These are phyloP conservation scores for Chunga burmeisteri DNA, from an alignment of 2,113 vertebrate species.

Conservation along the genomic window DNA sequence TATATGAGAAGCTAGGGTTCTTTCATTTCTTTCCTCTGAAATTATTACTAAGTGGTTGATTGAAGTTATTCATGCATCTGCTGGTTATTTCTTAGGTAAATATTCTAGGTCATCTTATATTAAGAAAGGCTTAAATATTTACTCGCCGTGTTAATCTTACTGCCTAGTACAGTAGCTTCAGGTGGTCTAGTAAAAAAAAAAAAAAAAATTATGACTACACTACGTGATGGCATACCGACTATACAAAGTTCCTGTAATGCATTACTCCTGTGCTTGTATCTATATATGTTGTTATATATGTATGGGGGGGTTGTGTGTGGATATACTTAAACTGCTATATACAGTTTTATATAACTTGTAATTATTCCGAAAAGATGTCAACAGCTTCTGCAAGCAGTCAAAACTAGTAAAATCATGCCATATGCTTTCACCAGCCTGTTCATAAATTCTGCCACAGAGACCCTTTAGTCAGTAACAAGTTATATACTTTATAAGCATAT, in stretches of 20 bases:
- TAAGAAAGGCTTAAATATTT: neutral
- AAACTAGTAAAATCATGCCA: neutral
- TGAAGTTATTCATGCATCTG: neutral
- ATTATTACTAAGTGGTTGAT: neutral
- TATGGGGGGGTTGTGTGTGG: neutral
- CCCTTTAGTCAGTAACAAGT: neutral
- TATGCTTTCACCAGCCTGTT: neutral
- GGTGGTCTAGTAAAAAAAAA: neutral
- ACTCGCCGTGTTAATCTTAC: neutral
- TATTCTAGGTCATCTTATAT: neutral
- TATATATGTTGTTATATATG: neutral
- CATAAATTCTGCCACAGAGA: neutral
- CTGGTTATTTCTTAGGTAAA: neutral
- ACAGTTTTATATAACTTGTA: neutral
- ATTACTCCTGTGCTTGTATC: neutral
- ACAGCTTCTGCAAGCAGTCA: neutral
- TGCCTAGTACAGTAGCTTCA: neutral
- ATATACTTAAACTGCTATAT: neutral
- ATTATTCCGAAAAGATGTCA: neutral
- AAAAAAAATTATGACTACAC: neutral
- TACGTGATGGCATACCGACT: neutral
- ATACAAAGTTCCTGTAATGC: neutral
- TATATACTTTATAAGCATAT: neutral
- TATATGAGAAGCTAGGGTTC: neutral
- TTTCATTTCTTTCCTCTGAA: neutral